Percentiles rank a stretch among this genome's conserved stretches.
Conservation (phyloP, 2,888 invertebrate genomes). For the Saturnia pavonia region DNA sequence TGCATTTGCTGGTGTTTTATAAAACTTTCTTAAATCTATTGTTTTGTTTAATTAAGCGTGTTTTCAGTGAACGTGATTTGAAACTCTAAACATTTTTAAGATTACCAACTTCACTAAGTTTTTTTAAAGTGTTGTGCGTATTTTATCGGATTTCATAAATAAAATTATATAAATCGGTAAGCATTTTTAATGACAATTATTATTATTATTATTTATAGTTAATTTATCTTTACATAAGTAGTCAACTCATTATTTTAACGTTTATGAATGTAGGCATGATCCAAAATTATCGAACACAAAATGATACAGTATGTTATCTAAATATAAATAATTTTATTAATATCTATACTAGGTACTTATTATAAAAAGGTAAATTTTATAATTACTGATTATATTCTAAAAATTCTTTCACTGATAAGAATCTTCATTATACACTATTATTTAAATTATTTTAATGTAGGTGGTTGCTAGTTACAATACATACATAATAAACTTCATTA, state of each 20-base stretch:
- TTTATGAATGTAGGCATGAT: background rate
- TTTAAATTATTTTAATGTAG: no score
- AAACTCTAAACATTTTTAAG: conserved; percentile 39
- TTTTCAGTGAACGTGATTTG: conserved; percentile 39
- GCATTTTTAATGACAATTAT: conserved; percentile 38
- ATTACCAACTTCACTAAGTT: conserved; percentile 40
- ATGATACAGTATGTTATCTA: no score
- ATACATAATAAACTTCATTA: no score
- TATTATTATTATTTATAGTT: conserved; percentile 38
- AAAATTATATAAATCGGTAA: conserved; percentile 37
- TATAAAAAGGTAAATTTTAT: no score
- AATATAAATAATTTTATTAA: no score
- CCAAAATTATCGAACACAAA: no score
- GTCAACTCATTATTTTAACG: conserved; percentile 26
- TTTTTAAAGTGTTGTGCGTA: conserved; percentile 27
- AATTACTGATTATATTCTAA: no score
- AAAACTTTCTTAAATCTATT: conserved; percentile 22
- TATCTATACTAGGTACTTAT: no score
- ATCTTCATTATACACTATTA: no score
- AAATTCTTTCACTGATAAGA: no score
- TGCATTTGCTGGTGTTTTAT: conserved; percentile 18
- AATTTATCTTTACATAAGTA: no score
- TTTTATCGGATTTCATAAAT: conserved; percentile 6
- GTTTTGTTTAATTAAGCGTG: conserved; percentile 26
- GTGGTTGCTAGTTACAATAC: no score